phyloP scores from a whole-genome alignment of 1,140 invertebrate genomes.

The Drosophila rhopaloa region DNA sequence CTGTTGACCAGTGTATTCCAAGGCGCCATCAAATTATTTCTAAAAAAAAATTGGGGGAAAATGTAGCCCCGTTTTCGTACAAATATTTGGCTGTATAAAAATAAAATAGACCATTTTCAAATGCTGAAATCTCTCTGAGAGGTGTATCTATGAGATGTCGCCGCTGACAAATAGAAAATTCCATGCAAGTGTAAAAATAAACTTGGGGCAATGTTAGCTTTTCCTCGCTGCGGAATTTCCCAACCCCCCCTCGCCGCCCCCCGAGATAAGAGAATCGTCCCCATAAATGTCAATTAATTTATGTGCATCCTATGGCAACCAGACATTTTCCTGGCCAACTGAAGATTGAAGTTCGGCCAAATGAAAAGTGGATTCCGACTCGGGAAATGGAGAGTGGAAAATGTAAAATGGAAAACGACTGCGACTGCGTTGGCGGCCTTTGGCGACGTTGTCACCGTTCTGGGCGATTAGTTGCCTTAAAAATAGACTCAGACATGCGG shows the following conservation, averaged over 20 bases:
- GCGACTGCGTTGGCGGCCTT: conserved; percentile 54
- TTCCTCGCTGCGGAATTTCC: conserved; percentile 50
- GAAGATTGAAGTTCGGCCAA: conserved; percentile 14
- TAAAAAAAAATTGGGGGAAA: conserved; percentile 7
- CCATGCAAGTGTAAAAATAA: conserved; percentile 72
- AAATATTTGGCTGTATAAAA: conserved; percentile 75
- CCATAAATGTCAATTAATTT: conserved; percentile 79
- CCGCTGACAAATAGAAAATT: conserved; percentile 77
- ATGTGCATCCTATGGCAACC: conserved; percentile 71
- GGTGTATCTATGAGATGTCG: conserved; percentile 30
- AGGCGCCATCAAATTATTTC: conserved; percentile 24
- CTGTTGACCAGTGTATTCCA: conserved; percentile 18
- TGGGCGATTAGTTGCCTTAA: conserved; percentile 74
- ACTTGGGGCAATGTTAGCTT: conserved; percentile 31
- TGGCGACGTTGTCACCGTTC: conserved; percentile 60
- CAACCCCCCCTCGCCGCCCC: neutral
- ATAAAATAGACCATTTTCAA: conserved; percentile 65
- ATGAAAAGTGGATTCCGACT: conserved; percentile 10
- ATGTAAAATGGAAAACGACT: conserved; percentile 18
- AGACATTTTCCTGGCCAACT: conserved; percentile 30
- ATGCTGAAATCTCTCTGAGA: conserved; percentile 14
- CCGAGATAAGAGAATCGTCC: conserved; percentile 56
- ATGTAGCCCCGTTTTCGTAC: conserved; percentile 57
- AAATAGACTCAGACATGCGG: conserved; percentile 78
- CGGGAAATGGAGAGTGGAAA: conserved; percentile 11